Evolutionary conservation across 2,797 vertebrate species (phyloP), one percentile per base, ranked within the genome.

Genomic region (Microhierax caerulescens): DNA sequence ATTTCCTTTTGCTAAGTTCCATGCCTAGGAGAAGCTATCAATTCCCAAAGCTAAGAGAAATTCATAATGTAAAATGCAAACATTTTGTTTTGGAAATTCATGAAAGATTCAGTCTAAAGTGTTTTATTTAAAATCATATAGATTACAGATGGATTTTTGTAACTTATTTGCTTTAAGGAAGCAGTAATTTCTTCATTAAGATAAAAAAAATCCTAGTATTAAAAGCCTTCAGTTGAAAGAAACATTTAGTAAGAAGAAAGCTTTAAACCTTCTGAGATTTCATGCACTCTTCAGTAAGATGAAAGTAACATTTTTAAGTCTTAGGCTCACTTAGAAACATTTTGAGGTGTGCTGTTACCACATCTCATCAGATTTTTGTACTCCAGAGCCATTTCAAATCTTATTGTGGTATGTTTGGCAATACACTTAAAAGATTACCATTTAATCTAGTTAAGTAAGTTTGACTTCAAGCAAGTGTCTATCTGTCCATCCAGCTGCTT

Each of bases 401-500:
- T 93, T 94, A 96, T 47, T 97, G 88, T 73, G 93, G 90, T 95
- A 94, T 97, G 97, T 98, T 97, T 97, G 95, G 97, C 80, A 97
- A 97, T 97, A 98, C 96, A 98, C 97, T 98, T 98, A 97, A 97
- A 97, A 98, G 98, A 98, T 98, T 98, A 98, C 61, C 75, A 53
- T 88, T 96, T 98, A 98, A 98, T 97, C 98, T 98, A 90, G 89
- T 94, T 97, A 97, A 97, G 96, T 97, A 97, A 98, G 53, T 97
- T 96, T 97, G 78, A 95, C 96, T 98, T 97, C 85, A 94, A 97
- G 96, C 93, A 97, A 96, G 95, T 97, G 95, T 96, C 96, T 98
- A 36, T 97, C 93, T 97, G 94, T 97, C 96, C 73, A 96, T 95
- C 91, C 84, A 97, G 94, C 63, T 96, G 85, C 95, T 94, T 94